These are phyloP conservation scores for Gallinago stenura DNA, from an alignment of 2,797 vertebrate species.

Conservation along the genomic window DNA sequence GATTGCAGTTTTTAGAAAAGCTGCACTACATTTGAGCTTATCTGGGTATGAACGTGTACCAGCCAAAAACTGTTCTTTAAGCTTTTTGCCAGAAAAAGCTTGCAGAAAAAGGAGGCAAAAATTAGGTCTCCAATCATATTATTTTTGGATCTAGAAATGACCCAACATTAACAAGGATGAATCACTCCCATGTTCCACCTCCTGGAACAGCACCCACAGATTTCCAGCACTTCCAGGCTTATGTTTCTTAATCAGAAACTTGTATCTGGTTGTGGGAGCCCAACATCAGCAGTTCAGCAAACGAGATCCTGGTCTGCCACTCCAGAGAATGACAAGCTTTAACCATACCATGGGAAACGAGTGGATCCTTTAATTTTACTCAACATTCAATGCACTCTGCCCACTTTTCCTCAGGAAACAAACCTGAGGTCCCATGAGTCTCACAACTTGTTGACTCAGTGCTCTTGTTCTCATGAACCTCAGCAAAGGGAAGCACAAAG, in stretches of 20 bases:
- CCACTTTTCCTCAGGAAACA: not conserved
- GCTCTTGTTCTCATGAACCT: not conserved
- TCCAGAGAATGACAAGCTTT: not conserved
- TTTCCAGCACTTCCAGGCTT: slow-evolving; percentile 6
- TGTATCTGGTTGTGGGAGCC: not conserved
- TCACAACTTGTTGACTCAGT: not conserved
- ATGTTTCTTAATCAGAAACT: slow-evolving; percentile 29
- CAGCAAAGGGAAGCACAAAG: not conserved
- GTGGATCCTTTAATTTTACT: not conserved
- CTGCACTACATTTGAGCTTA: slow-evolving; percentile 3
- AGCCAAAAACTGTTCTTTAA: not conserved
- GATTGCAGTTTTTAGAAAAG: slow-evolving; percentile 16
- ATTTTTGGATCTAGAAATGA: slow-evolving; percentile 36
- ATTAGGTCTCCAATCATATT: not conserved
- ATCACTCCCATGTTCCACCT: not conserved
- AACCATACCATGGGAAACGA: not conserved
- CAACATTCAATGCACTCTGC: not conserved
- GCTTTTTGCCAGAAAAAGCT: not conserved
- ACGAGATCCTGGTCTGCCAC: not conserved
- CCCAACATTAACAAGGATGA: not conserved
- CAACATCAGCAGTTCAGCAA: not conserved
- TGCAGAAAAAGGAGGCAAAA: not conserved
- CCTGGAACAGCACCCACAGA: not conserved
- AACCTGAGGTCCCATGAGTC: not conserved
- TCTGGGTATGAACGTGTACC: not conserved